Conservation (phyloP, 2,113 vertebrate genomes). For the Sinosuthora webbiana region DNA sequence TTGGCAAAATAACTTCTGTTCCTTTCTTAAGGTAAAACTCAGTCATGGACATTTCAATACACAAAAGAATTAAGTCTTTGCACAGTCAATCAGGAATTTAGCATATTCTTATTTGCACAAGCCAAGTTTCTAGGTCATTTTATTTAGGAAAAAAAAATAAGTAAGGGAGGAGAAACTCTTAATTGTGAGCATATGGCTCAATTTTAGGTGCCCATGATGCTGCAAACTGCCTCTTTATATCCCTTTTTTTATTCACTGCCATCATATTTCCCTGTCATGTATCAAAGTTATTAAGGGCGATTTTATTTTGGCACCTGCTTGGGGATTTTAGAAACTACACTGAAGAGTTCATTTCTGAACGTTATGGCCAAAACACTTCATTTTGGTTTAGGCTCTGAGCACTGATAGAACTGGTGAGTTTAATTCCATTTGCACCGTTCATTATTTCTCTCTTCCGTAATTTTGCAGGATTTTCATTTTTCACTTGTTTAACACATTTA, state of each 20-base stretch:
- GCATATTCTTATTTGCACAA: neutral
- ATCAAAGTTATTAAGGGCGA: neutral
- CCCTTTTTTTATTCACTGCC: neutral
- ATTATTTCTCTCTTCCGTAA: neutral
- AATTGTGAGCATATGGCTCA: neutral
- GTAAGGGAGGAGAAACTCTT: neutral
- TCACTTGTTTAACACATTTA: neutral
- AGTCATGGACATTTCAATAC: neutral
- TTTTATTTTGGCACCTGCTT: neutral
- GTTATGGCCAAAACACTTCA: neutral
- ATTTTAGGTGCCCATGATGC: neutral
- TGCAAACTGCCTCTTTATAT: neutral
- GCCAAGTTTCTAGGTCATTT: neutral
- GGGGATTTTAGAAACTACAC: neutral
- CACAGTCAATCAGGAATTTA: neutral
- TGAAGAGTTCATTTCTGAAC: neutral
- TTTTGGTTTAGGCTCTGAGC: neutral
- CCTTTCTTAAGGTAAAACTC: neutral
- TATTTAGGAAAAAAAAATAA: neutral
- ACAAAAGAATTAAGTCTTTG: neutral
- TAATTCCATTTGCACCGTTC: neutral
- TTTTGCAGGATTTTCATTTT: neutral
- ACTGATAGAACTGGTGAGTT: rapidly evolving
- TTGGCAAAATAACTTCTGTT: neutral
- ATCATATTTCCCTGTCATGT: neutral